These are phyloP conservation scores for Pituophis catenifer DNA, from an alignment of 2,113 vertebrate species.

Conservation along the genomic window DNA sequence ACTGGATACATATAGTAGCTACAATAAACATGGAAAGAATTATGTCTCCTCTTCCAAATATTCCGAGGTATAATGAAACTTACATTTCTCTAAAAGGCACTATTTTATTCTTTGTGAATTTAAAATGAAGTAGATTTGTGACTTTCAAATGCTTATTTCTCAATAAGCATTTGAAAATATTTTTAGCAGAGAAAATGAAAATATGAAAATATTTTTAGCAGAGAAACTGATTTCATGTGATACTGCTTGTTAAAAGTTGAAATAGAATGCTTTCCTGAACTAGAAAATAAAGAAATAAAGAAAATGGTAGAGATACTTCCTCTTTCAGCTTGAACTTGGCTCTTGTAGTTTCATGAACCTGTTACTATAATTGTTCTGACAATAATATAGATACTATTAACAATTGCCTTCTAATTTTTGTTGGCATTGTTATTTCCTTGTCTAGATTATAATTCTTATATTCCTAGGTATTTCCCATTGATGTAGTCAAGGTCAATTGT, in stretches of 20 bases:
- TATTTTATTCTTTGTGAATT: neutral
- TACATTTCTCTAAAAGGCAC: neutral
- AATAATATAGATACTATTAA: neutral
- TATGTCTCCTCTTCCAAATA: neutral
- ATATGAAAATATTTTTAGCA: neutral
- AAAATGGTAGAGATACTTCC: neutral
- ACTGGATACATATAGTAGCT: neutral
- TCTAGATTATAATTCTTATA: neutral
- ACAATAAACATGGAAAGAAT: neutral
- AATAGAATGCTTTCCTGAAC: neutral
- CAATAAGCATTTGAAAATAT: neutral
- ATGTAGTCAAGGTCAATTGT: neutral
- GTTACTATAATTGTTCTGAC: neutral
- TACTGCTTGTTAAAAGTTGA: neutral
- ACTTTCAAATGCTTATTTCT: neutral
- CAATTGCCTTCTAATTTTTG: neutral
- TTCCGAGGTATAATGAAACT: neutral
- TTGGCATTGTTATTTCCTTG: neutral
- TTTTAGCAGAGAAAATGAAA: neutral
- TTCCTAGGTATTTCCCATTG: neutral
- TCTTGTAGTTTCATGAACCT: neutral
- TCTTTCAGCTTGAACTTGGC: neutral
- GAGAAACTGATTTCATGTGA: neutral
- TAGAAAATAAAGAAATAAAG: neutral
- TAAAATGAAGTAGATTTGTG: neutral